Evolutionary conservation across 2,113 vertebrate genomes (phyloP).

Genomic region (Psilopogon haemacephalus): DNA sequence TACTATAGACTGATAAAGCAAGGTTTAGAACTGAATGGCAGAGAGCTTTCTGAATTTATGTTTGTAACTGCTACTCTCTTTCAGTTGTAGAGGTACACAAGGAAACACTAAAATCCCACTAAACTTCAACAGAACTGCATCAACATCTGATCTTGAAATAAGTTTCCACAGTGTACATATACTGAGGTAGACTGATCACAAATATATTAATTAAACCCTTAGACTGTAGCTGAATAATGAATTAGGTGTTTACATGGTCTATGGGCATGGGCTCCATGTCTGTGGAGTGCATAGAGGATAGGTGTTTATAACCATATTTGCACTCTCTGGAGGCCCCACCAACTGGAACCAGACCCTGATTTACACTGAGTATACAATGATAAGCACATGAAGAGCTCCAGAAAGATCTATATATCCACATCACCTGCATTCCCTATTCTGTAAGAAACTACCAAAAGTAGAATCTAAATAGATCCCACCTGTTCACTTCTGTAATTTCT

Average conservation of each 20-base stretch:
- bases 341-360: background rate
- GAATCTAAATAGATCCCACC: background rate
- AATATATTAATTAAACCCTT: constrained; percentile 26
- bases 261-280: constrained; percentile 1
- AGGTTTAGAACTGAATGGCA: background rate
- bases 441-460: background rate
- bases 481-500: background rate
- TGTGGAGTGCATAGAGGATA: background rate
- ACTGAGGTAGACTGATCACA: constrained; percentile 73
- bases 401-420: background rate
- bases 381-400: background rate
- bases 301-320: background rate
- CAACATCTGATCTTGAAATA: background rate
- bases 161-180: constrained; percentile 37
- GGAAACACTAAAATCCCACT: constrained; percentile 15
- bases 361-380: background rate
- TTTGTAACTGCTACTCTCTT: background rate
- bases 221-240: background rate
- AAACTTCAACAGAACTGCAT: background rate
- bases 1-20: constrained; percentile 3
- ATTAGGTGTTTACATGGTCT: background rate
- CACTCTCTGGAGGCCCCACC: background rate
- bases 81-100: constrained; percentile 21
- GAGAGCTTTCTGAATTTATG: background rate
- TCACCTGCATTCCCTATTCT: background rate